phyloP scores from a whole-genome alignment of 2,888 invertebrate species.

The Callyntrura sp. region DNA sequence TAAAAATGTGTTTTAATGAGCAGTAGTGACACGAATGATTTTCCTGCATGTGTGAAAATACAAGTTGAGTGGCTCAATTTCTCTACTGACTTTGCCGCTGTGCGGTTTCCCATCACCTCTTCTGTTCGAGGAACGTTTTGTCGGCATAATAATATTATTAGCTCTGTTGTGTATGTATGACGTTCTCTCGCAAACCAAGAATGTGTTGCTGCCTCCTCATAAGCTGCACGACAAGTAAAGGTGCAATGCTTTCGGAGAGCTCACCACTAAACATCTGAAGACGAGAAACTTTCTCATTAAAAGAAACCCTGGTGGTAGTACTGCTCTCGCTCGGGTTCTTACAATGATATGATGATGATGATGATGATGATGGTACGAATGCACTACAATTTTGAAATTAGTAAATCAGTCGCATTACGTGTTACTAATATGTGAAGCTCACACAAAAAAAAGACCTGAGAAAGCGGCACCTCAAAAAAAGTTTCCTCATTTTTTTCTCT shows the following conservation, averaged over 20 bases:
- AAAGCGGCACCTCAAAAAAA: conserved; percentile 32
- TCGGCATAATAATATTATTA: conserved; percentile 32
- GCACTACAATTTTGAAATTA: conserved; percentile 25
- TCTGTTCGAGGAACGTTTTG: conserved; percentile 29
- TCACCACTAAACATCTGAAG: no score
- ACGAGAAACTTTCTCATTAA: conserved; percentile 51
- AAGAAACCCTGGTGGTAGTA: not conserved
- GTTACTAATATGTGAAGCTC: no score
- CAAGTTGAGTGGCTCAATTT: conserved; percentile 66
- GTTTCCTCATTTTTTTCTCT: not conserved
- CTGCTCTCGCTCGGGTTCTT: not conserved
- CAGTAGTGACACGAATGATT: conserved; percentile 55
- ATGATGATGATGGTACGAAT: not conserved
- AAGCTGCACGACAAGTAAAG: not conserved
- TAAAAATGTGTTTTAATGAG: conserved; percentile 42
- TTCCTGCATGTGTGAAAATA: conserved; percentile 69
- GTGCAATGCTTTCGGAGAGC: not conserved
- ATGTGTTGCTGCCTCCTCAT: no score
- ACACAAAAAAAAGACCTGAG: not conserved
- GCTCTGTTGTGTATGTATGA: no score
- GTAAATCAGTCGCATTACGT: no score
- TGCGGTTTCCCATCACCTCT: not conserved
- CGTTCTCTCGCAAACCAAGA: not conserved
- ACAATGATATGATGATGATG: not conserved
- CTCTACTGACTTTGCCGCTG: conserved; percentile 30